Base-by-base conservation (phyloP, 2,113 vertebrate genomes). In the Zapus hudsonius region DNA sequence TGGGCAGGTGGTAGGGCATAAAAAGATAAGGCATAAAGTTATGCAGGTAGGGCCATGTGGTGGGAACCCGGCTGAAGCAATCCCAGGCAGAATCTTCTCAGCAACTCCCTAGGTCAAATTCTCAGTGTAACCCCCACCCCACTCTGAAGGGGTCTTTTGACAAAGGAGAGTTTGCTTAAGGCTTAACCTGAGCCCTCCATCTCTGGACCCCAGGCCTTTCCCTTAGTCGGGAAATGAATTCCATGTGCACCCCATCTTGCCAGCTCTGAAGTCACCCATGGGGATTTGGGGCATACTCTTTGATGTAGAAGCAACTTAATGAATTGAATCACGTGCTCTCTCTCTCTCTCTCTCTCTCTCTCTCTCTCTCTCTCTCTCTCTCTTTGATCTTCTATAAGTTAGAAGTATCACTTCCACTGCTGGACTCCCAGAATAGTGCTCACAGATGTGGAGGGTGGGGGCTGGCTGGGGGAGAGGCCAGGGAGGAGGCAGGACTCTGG, bases 121-220 rank as follows among this genome's bases (percentile, higher is more conserved):
- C 11, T 33, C 20, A 5, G 31, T 25, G 74, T 42, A 42, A 47
- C 66, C 7, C 19, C 13, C 23, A 7, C 61, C 25, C 61, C 25
- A 10, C 47, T 84, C 78, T 76, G 5, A 15, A 86, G 47, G 47
- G 73, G 44, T 47, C 87, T 89, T 80, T 73, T 40, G 92, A 92
- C 80, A 89, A 92, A 89, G 44, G 81, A 47, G 11, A 92, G 67
- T 91, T 96, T 95, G 87, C 91, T 92, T 33, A 91, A 76, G 66
- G 66, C 29, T 93, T 69, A 80, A 72, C 90, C 78, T 89, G 38
- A n/a, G 31, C 33, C 33, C 33, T 2, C 23, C 23, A 33, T 12
- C 44, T 15, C 52, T 13, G 7, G 52, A 15, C 31, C 61, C n/a
- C 38, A 0, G 15, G n/a, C 67, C 57, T 38, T 44, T 31, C 33